Evolutionary conservation across 2,888 invertebrate species (phyloP).

Genomic region (Leuctra nigra): DNA sequence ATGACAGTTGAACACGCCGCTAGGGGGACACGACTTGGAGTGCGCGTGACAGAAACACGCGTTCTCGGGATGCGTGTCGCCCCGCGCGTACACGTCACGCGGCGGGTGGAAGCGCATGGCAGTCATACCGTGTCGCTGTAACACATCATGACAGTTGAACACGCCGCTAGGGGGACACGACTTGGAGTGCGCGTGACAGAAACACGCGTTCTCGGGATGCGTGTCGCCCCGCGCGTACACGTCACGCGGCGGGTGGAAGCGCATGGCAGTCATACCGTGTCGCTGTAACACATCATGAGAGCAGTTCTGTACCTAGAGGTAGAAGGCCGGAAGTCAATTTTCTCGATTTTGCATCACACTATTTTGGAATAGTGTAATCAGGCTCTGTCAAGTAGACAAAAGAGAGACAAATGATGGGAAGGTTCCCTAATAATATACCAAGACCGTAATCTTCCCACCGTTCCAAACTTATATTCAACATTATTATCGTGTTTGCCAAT

Average conservation of each 20-base stretch:
- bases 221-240: slow-evolving; percentile 54
- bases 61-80: slow-evolving; percentile 52
- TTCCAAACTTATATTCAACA: too few species aligned
- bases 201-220: slow-evolving; percentile 62
- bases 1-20: slow-evolving; percentile 30
- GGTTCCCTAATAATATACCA: too few species aligned
- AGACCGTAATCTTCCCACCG: too few species aligned
- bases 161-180: slow-evolving; percentile 31
- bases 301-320: too few species aligned
- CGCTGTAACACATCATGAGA: too few species aligned
- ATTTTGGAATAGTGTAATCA: too few species aligned
- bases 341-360: too few species aligned
- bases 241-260: slow-evolving; percentile 59
- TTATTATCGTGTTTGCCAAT: too few species aligned
- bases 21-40: slow-evolving; percentile 35
- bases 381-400: too few species aligned
- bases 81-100: slow-evolving; percentile 54
- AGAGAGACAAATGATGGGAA: too few species aligned
- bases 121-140: slow-evolving; percentile 49
- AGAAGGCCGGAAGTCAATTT: too few species aligned
- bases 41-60: slow-evolving; percentile 62
- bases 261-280: slow-evolving; percentile 50
- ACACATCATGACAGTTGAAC: too few species aligned
- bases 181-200: slow-evolving; percentile 51
- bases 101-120: slow-evolving; percentile 61